A percentile compares a stretch with the other conserved stretches of the same genome.
phyloP scores from a whole-genome alignment of 2,888 invertebrate species.

The Eledone cirrhosa region DNA sequence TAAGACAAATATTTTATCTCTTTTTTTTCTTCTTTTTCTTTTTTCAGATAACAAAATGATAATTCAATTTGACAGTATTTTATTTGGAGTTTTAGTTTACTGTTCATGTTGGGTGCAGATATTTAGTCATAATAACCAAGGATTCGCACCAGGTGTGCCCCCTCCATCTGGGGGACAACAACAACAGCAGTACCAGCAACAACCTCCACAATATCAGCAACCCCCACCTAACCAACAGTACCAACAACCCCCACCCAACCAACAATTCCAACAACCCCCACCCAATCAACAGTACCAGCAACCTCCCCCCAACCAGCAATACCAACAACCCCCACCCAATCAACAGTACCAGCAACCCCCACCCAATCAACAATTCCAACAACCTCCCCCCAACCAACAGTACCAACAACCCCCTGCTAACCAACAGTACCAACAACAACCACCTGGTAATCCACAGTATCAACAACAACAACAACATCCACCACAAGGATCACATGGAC shows the following conservation, averaged over 20 bases:
- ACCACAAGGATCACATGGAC: constrained; percentile 34
- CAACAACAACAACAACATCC: constrained; percentile 33
- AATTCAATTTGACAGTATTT: not conserved
- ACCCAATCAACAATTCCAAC: constrained; percentile 31
- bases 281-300: constrained; percentile 31
- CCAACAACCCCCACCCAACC: not conserved
- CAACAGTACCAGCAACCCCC: constrained; percentile 33
- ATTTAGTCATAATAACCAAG: constrained; percentile 13
- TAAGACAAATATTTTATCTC: not conserved
- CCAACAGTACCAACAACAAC: constrained; percentile 35
- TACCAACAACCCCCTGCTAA: constrained; percentile 32
- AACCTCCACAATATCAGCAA: constrained; percentile 30
- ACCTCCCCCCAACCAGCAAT: constrained; percentile 30
- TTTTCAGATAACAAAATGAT: constrained; percentile 1
- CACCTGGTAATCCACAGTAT: constrained; percentile 30
- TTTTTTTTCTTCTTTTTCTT: not conserved
- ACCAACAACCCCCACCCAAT: constrained; percentile 30
- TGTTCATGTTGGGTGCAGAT: constrained; percentile 14
- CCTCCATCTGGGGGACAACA: constrained; percentile 34
- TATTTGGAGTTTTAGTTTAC: not conserved
- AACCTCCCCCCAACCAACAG: constrained; percentile 35
- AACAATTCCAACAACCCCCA: constrained; percentile 23
- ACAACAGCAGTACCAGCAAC: constrained; percentile 28
- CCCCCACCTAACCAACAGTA: constrained; percentile 22
- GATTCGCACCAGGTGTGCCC: constrained; percentile 43